phyloP scores from a whole-genome alignment of 2,888 invertebrate genomes.

The Clistopyga incitator region DNA sequence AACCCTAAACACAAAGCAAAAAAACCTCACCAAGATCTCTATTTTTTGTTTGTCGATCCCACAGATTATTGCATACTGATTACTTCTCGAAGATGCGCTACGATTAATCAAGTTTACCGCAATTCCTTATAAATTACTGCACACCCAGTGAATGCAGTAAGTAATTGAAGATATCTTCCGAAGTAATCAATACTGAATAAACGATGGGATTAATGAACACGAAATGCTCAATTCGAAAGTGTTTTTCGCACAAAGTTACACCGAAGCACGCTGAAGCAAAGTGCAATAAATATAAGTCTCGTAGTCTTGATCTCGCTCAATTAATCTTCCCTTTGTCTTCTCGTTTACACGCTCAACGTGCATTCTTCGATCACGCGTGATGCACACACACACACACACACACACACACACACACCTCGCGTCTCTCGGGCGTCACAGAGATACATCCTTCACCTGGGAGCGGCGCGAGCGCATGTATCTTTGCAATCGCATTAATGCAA shows the following conservation, averaged over 20 bases:
- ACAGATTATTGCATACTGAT: neutral
- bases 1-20: slow-evolving; percentile 27
- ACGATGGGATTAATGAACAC: neutral
- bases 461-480: neutral
- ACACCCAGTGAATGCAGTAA: too few species aligned
- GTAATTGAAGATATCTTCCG: neutral
- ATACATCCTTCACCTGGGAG: slow-evolving; percentile 8
- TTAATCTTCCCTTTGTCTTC: slow-evolving; percentile 6
- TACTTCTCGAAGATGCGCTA: neutral
- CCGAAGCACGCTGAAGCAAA: slow-evolving; percentile 2
- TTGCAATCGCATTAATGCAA: slow-evolving; percentile 24
- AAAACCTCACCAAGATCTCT: neutral
- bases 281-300: slow-evolving; percentile 15
- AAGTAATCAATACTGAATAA: neutral
- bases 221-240: neutral
- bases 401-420: too few species aligned
- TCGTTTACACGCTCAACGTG: slow-evolving; percentile 30
- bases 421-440: neutral
- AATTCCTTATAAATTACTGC: too few species aligned
- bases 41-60: neutral
- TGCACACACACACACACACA: too few species aligned
- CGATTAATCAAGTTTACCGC: neutral
- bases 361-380: neutral
- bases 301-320: neutral
- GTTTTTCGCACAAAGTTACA: neutral